Evolutionary conservation across 2,888 invertebrate genomes (phyloP), one percentile per base, ranked within the genome.

Genomic region (Lasioglossum pauxillum): DNA sequence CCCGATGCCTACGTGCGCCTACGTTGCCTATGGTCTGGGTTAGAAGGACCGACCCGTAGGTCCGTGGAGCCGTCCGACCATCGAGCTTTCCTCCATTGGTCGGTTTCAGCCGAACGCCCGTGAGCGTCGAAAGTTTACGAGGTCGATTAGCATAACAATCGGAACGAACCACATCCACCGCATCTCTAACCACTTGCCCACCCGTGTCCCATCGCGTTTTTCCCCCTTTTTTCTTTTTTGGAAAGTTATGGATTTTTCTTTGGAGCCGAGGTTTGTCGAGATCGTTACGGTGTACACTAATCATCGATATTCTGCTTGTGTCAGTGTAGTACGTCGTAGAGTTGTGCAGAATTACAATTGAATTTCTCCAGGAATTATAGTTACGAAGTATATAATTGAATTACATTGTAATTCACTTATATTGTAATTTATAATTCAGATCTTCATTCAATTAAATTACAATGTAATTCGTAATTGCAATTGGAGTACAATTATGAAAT

Each of bases 141-240:
- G 77, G 64, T 38, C 80, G 85, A 86, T 86, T 86, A 86, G 78
- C 85, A 84, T 86, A 86, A 86, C 77, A 84, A 84, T 84, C 80
- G 80, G 27, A 38, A 75, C 74, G 69, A 84, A 44, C 78, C 84
- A 72, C 35, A 19, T 44, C 19, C 69, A 31, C 44, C 78, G 78
- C 71, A 38, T 72, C 75, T 75, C 72, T 67, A 79, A 85, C 64
- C 75, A 78, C 60, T 79, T 64, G 84, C 71, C 84, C 84, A 84
- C 84, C 84, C 84, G 74, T 35, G 78, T 57, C 75, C 67, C 38
- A 38, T 69, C 38, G 69, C 69, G 38, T 69, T 69, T 69, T 67
- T 10, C 8, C 8, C 35, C 38, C 7, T 7, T 49, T 49, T 8
- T 23, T 69, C 10, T 41, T 75, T 12, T 44, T 27, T 31, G n/a